These are phyloP conservation scores for Alauda arvensis DNA, from an alignment of 2,797 vertebrate species.

Conservation along the genomic window DNA sequence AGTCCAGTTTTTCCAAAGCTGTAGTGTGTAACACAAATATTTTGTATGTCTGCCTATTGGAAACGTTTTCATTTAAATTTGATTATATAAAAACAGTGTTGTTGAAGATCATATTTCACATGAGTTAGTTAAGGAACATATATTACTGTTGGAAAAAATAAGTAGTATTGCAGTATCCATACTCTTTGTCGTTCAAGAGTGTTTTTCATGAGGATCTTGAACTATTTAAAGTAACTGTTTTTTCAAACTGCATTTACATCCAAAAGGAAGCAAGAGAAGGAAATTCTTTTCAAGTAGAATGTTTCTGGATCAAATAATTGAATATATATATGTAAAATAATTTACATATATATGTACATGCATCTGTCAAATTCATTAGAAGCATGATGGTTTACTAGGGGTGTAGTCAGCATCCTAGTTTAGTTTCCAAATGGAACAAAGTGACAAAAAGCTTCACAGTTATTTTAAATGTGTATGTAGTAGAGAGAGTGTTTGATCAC, in stretches of 20 bases:
- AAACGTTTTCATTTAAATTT: slow-evolving; percentile 57
- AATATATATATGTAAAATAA: slow-evolving; percentile 12
- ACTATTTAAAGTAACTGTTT: not conserved
- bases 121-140: slow-evolving; percentile 6
- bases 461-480: not conserved
- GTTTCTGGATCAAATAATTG: slow-evolving; percentile 3
- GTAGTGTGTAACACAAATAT: slow-evolving; percentile 64
- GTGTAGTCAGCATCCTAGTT: not conserved
- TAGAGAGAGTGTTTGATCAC: not conserved
- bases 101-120: slow-evolving; percentile 14
- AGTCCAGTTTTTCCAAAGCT: slow-evolving; percentile 63
- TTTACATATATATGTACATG: slow-evolving; percentile 1
- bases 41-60: slow-evolving; percentile 62
- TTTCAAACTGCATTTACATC: not conserved
- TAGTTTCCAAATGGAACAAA: slow-evolving; percentile 2
- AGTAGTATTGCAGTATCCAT: not conserved
- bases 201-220: not conserved
- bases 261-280: not conserved
- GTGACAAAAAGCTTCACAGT: not conserved
- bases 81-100: slow-evolving; percentile 37
- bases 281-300: not conserved
- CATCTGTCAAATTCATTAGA: not conserved
- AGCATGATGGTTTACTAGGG: slow-evolving; percentile 3
- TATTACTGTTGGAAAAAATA: not conserved
- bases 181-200: not conserved